phyloP scores from a whole-genome alignment of 2,888 invertebrate genomes.

The Automeris io region DNA sequence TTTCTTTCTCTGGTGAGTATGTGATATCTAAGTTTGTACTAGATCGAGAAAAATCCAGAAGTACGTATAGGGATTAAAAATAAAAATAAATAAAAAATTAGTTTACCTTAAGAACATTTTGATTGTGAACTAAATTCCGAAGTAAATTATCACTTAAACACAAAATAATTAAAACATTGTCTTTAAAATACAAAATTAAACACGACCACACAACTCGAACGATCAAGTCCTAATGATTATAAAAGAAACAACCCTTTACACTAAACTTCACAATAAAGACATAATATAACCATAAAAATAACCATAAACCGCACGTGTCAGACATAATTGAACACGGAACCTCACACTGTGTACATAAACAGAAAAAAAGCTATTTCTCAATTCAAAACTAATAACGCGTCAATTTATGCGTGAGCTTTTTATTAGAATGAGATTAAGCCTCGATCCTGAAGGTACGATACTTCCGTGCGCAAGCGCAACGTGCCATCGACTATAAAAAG shows the following conservation, averaged over 20 bases:
- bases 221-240: constrained; percentile 61
- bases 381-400: constrained; percentile 58
- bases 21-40: too few species aligned
- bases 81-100: constrained; percentile 11
- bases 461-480: constrained; percentile 73
- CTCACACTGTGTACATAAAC: constrained; percentile 41
- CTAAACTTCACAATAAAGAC: constrained; percentile 63
- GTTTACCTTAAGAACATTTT: constrained; percentile 63
- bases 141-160: constrained; percentile 39
- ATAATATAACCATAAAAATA: constrained; percentile 64
- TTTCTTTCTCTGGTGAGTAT: too few species aligned
- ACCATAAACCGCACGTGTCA: constrained; percentile 65
- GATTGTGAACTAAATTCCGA: constrained; percentile 23
- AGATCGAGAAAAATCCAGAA: too few species aligned
- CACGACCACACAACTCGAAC: constrained; percentile 65
- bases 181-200: constrained; percentile 32
- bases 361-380: constrained; percentile 49
- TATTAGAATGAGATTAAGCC: constrained; percentile 72
- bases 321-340: constrained; percentile 61
- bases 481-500: constrained; percentile 72
- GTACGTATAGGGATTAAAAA: too few species aligned
- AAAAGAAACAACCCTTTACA: constrained; percentile 60
- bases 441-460: constrained; percentile 68
- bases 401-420: constrained; percentile 73
- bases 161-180: constrained; percentile 40